Percentiles rank a stretch among this genome's conserved stretches.
Conservation (phyloP, 2,113 vertebrate genomes). For the Scomber japonicus region DNA sequence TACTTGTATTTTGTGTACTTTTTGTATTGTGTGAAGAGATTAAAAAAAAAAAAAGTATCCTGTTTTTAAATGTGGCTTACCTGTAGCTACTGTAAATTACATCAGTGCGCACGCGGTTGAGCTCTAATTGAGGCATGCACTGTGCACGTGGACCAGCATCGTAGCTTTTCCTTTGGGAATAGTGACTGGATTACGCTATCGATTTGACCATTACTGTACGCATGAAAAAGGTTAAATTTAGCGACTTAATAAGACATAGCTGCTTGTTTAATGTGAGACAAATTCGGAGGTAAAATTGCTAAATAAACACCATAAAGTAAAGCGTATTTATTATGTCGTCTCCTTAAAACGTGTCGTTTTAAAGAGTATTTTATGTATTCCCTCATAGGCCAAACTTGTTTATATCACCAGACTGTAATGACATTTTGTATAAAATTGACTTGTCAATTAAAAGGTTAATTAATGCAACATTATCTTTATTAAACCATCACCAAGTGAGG, state of each 20-base stretch:
- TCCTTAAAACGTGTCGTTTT: not conserved
- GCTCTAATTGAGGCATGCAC: constrained; percentile 38
- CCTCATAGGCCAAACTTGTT: not conserved
- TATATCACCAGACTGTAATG: not conserved
- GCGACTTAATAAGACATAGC: constrained; percentile 6
- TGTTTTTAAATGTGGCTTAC: constrained; percentile 26
- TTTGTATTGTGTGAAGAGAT: not conserved
- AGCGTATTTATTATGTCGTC: not conserved
- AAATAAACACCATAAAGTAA: not conserved
- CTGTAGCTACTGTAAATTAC: constrained; percentile 42
- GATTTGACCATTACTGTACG: constrained; percentile 28
- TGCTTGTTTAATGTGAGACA: constrained; percentile 17
- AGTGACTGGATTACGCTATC: constrained; percentile 25
- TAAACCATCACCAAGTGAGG: not conserved
- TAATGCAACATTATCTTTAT: constrained; percentile 4
- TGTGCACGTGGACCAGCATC: constrained; percentile 33
- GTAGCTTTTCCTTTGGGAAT: constrained; percentile 28
- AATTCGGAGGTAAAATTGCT: not conserved
- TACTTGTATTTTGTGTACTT: not conserved
- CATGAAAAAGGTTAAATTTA: constrained; percentile 37
- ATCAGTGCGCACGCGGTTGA: constrained; percentile 28
- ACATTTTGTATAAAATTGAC: not conserved
- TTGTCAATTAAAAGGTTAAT: not conserved
- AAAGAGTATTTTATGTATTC: not conserved
- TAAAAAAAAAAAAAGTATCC: not conserved